These are phyloP conservation scores for Smithornis capensis DNA, from an alignment of 2,113 vertebrate species.

Conservation along the genomic window DNA sequence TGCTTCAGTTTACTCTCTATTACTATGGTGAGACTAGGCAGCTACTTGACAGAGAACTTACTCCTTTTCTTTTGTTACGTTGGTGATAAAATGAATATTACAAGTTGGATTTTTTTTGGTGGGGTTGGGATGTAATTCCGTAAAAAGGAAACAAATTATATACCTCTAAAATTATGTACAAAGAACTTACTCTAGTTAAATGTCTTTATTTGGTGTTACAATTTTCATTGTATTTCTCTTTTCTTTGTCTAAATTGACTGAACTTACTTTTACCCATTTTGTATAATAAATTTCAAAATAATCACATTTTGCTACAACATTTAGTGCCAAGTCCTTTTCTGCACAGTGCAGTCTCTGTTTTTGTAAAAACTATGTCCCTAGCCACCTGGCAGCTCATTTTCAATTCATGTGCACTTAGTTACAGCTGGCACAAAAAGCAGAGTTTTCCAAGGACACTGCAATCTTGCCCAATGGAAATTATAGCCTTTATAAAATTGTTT, in stretches of 20 bases:
- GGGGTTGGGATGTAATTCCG: not conserved
- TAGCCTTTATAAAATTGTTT: constrained; percentile 22
- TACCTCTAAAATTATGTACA: not conserved
- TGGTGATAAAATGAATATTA: not conserved
- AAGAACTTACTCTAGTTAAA: not conserved
- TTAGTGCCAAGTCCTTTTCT: not conserved
- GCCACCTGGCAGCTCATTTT: constrained; percentile 5
- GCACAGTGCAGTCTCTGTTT: not conserved
- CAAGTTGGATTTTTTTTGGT: not conserved
- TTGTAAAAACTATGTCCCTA: not conserved
- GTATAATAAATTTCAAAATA: not conserved
- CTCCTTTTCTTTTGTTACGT: not conserved
- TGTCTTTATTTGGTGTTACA: not conserved
- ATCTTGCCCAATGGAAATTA: constrained; percentile 40
- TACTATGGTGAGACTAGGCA: not conserved
- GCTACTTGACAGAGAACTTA: not conserved
- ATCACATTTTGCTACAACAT: not conserved
- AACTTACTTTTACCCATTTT: not conserved
- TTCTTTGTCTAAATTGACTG: not conserved
- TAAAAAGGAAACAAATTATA: not conserved
- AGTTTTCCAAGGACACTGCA: constrained; percentile 44
- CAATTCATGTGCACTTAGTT: not conserved
- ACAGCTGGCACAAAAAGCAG: constrained; percentile 10
- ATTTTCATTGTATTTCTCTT: not conserved
- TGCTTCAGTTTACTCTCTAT: not conserved